Base-by-base conservation (phyloP, 1,140 invertebrate species). In the Tigriopus japonicus region DNA sequence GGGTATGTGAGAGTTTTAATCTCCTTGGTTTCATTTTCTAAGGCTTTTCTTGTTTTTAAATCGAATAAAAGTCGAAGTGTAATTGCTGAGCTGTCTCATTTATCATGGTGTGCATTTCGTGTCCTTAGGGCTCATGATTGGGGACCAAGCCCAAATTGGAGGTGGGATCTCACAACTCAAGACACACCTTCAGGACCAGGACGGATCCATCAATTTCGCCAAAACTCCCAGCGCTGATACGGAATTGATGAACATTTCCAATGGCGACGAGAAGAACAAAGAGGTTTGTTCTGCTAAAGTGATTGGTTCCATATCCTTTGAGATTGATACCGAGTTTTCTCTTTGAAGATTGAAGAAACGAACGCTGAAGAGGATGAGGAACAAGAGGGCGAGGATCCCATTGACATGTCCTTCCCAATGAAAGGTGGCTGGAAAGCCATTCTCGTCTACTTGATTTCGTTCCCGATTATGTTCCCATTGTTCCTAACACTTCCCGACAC, bases 401-500 rank as follows among this genome's bases (percentile, higher is more conserved):
- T 88, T 70, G 84, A 87, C 72, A 86, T 88, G 81, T 80, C 79
- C 64, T 88, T 86, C 85, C 86, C 86, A 5, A 51, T 42, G 14
- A 40, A 58, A 59, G 79, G 82, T 64, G 81, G 80, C 62, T 78
- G 80, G 66, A 78, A 81, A 52, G 93, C 93, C 75, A 81, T 84
- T 65, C 74, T 94, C 64, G 88, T 87, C 35, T 97, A 95, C 70
- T 71, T 96, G 64, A 74, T 93, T 64, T 79, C 96, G 65, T 87
- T 87, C 60, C 93, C 92, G 63, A 90, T 96, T 68, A 78, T 95
- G 72, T 86, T 94, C 76, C 87, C 87, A 52, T 78, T 96, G 65
- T 95, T 87, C 86, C 75, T 93, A 52, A 93, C 89, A 58, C 78
- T 97, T 69, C 91, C 93, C 56, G 92, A 96, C 73, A 89, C 89